A percentile compares a stretch with the other conserved stretches of the same genome.
phyloP scores from a whole-genome alignment of 2,797 vertebrate species.

The Coilia nasus region DNA sequence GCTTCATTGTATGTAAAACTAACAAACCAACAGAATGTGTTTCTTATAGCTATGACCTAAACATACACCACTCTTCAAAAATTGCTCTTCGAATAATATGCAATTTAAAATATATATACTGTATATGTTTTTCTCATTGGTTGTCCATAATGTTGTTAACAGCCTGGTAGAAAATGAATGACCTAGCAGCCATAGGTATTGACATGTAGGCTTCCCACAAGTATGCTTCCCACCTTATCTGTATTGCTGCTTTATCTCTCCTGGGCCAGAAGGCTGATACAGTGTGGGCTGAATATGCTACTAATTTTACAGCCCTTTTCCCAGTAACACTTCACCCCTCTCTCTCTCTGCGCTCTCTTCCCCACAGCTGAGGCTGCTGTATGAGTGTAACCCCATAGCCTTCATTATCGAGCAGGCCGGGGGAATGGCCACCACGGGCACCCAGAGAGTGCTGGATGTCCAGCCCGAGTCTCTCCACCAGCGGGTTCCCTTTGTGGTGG shows the following conservation, averaged over 20 bases:
- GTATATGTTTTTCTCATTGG: background rate
- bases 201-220: background rate
- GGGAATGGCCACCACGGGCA: constrained; percentile 88
- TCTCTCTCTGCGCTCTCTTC: too few species aligned
- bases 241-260: background rate
- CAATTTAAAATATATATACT: background rate
- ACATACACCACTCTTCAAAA: background rate
- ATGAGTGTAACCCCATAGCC: constrained; percentile 96
- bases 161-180: background rate
- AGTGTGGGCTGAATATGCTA: background rate
- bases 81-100: background rate
- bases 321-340: too few species aligned
- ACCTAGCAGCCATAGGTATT: background rate
- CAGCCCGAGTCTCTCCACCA: constrained; percentile 89
- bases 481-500: constrained; percentile 87
- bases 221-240: background rate
- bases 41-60: too few species aligned
- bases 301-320: too few species aligned
- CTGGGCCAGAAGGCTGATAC: background rate
- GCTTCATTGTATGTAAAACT: too few species aligned
- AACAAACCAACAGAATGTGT: too few species aligned
- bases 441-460: constrained; percentile 84
- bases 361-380: constrained; percentile 81
- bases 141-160: background rate
- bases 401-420: constrained; percentile 95